A percentile compares a stretch with the other conserved stretches of the same genome.
Evolutionary conservation across 2,888 invertebrate species (phyloP).

Genomic region (Bellardia bayeri): DNA sequence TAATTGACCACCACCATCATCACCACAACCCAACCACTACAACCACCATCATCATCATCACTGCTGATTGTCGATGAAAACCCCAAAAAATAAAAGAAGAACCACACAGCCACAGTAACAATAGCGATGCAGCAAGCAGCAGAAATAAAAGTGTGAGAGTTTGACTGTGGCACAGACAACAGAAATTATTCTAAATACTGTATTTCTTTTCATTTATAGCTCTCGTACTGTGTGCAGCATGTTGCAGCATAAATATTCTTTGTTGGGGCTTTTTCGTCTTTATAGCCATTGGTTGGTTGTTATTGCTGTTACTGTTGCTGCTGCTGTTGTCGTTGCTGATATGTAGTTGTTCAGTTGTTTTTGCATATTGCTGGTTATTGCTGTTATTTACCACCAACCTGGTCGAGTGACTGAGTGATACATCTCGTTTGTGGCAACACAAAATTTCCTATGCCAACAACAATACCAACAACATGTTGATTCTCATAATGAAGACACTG

Average conservation of each 20-base stretch:
- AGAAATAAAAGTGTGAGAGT: constrained; percentile 66
- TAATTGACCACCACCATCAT: constrained; percentile 71
- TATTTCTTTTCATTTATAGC: neutral
- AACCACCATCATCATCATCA: neutral
- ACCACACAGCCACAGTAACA: constrained; percentile 2
- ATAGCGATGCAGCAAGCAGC: neutral
- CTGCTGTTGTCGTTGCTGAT: constrained; percentile 19
- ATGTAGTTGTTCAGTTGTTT: constrained; percentile 34
- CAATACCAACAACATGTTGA: constrained; percentile 53
- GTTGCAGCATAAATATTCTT: constrained; percentile 38
- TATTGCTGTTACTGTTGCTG: constrained; percentile 3
- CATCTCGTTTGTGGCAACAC: constrained; percentile 65
- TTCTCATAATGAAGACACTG: constrained; percentile 51
- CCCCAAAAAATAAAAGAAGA: constrained; percentile 38
- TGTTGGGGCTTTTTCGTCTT: neutral
- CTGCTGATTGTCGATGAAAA: constrained; percentile 39
- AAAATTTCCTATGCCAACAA: constrained; percentile 47
- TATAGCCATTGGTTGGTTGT: constrained; percentile 33
- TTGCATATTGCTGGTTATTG: constrained; percentile 61
- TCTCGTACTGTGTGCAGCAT: constrained; percentile 31
- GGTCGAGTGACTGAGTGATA: constrained; percentile 67
- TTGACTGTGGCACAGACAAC: constrained; percentile 26
- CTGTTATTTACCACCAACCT: constrained; percentile 56
- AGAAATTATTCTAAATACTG: constrained; percentile 50
- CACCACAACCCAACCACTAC: neutral